A percentile compares a stretch with the other conserved stretches of the same genome.
Evolutionary conservation across 2,113 vertebrate species (phyloP).

Genomic region (Tenrec ecaudatus): DNA sequence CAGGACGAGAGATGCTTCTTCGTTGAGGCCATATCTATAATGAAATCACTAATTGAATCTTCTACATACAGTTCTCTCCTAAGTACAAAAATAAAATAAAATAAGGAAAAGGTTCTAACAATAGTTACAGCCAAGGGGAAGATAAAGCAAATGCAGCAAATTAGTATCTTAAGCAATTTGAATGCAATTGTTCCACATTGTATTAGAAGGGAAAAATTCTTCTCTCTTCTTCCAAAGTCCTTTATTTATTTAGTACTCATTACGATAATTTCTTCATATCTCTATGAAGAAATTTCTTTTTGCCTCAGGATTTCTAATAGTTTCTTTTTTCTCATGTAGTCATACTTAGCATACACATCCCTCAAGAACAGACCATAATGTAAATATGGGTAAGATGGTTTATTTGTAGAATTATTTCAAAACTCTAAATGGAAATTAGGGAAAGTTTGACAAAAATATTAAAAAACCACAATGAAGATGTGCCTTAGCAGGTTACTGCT

Average conservation of each 20-base stretch:
- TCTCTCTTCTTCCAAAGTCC: neutral
- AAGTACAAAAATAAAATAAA: neutral
- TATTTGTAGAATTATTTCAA: neutral
- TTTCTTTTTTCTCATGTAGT: neutral
- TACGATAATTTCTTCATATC: neutral
- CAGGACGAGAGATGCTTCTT: neutral
- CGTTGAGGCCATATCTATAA: constrained; percentile 57
- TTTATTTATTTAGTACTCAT: neutral
- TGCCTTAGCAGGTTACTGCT: no score
- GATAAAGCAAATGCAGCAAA: constrained; percentile 8
- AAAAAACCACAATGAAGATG: no score
- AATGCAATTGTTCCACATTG: neutral
- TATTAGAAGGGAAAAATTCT: neutral
- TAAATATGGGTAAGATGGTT: neutral
- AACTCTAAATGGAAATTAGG: no score
- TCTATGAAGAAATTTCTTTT: neutral
- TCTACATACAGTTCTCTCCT: neutral
- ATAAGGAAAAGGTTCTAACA: neutral
- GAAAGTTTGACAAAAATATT: no score
- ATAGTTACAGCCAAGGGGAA: neutral
- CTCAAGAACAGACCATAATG: neutral
- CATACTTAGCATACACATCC: neutral
- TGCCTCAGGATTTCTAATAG: neutral
- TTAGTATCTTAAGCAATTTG: constrained; percentile 38
- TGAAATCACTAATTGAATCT: constrained; percentile 65